phyloP scores from a whole-genome alignment of 2,888 invertebrate genomes.

The Steinernema carpocapsae region DNA sequence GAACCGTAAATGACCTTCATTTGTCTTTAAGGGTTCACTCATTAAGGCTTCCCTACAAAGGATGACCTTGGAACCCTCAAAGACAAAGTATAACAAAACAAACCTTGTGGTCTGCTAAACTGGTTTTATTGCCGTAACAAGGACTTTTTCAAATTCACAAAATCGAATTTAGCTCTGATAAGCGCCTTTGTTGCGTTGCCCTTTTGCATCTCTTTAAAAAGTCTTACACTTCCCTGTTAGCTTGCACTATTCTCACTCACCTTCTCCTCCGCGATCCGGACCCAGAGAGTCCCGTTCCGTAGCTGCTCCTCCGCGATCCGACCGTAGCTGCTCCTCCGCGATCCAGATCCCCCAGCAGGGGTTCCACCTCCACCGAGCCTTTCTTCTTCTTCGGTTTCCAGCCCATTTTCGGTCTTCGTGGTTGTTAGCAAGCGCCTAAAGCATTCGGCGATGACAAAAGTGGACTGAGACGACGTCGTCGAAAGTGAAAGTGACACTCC shows the following conservation, averaged over 20 bases:
- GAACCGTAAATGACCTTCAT: neutral
- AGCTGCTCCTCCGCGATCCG: constrained; percentile 20
- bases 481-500: constrained; percentile 1
- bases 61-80: neutral
- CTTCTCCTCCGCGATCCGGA: neutral
- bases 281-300: constrained; percentile 12
- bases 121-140: neutral
- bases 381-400: constrained; percentile 31
- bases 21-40: neutral
- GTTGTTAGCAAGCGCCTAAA: neutral
- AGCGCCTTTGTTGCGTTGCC: neutral
- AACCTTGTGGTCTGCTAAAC: neutral
- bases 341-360: neutral
- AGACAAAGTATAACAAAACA: too few relatives aligned
- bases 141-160: neutral
- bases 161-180: neutral
- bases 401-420: constrained; percentile 3
- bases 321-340: constrained; percentile 26
- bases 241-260: neutral
- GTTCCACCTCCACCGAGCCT: neutral
- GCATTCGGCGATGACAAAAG: constrained; percentile 7
- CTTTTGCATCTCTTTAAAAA: neutral
- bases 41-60: neutral
- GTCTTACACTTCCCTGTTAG: neutral
- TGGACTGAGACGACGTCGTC: neutral